Conservation (phyloP, 2,797 vertebrate genomes). For the Chlorospingus flavigularis region DNA sequence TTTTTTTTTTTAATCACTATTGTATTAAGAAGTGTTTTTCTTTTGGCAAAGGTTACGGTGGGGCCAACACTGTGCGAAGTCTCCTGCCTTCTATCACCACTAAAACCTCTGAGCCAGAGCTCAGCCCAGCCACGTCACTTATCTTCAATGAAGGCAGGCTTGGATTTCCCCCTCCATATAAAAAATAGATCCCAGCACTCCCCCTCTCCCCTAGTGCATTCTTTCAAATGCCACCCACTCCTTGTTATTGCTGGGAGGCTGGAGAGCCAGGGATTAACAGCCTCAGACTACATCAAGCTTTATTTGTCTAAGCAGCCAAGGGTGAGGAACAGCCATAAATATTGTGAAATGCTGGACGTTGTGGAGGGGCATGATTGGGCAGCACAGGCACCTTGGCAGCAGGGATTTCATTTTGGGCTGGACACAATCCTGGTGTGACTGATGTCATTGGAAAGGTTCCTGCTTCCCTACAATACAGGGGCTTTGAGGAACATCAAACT, state of each 20-base stretch:
- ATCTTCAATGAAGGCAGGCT: conserved; percentile 14
- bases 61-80: background rate
- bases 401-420: background rate
- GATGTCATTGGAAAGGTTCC: rapidly evolving
- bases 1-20: background rate
- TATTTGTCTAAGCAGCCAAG: conserved; percentile 66
- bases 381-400: background rate
- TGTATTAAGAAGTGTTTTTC: conserved; percentile 58
- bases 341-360: background rate
- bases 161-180: background rate
- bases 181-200: background rate
- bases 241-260: conserved; percentile 47
- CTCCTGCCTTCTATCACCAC: conserved; percentile 41
- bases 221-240: conserved; percentile 58
- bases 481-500: background rate
- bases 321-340: conserved; percentile 32
- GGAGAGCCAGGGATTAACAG: conserved; percentile 35
- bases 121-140: background rate
- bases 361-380: background rate
- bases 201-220: conserved; percentile 5
- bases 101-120: conserved; percentile 7
- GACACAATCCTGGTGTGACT: background rate
- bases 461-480: background rate
- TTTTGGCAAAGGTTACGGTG: conserved; percentile 33
- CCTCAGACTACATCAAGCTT: conserved; percentile 44